These are phyloP conservation scores for Nansenia antarctica DNA, from an alignment of 2,113 vertebrate genomes.

Conservation along the genomic window DNA sequence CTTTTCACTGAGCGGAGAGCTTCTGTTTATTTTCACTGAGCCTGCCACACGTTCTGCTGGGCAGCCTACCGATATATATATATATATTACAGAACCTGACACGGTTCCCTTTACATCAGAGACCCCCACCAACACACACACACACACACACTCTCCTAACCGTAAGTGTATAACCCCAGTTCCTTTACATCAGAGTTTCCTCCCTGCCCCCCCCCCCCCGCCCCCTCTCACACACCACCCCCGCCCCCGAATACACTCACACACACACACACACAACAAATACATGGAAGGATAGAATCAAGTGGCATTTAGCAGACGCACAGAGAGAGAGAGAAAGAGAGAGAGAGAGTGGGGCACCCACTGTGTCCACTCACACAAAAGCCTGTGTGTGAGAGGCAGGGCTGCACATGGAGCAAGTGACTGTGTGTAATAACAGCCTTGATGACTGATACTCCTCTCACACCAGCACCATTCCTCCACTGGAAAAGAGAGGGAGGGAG, in stretches of 20 bases:
- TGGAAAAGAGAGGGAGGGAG: not conserved
- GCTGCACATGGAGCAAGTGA: not conserved
- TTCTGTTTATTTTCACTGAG: constrained; percentile 68
- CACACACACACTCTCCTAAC: constrained; percentile 19
- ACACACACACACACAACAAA: not conserved
- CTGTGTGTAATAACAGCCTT: not conserved
- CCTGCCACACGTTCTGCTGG: constrained; percentile 63
- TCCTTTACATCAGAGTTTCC: constrained; percentile 61
- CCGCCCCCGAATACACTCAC: no score
- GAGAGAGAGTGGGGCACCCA: not conserved
- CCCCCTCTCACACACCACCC: not conserved
- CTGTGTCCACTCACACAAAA: constrained; percentile 33
- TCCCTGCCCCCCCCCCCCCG: not conserved
- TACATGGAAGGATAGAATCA: constrained; percentile 55
- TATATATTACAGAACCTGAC: constrained; percentile 49
- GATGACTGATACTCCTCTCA: constrained; percentile 2
- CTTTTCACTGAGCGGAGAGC: constrained; percentile 55
- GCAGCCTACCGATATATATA: constrained; percentile 53
- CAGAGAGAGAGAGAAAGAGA: not conserved
- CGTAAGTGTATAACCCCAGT: constrained; percentile 36
- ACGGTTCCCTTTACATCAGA: constrained; percentile 58
- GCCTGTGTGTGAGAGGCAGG: constrained; percentile 3
- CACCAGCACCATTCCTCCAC: not conserved
- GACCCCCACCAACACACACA: not conserved
- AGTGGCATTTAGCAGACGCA: constrained; percentile 43